Evolutionary conservation across 53 echinoderm and acorn worm genomes (phyloP), one percentile per base, ranked within the genome.

Genomic region (Zoroaster sp.): DNA sequence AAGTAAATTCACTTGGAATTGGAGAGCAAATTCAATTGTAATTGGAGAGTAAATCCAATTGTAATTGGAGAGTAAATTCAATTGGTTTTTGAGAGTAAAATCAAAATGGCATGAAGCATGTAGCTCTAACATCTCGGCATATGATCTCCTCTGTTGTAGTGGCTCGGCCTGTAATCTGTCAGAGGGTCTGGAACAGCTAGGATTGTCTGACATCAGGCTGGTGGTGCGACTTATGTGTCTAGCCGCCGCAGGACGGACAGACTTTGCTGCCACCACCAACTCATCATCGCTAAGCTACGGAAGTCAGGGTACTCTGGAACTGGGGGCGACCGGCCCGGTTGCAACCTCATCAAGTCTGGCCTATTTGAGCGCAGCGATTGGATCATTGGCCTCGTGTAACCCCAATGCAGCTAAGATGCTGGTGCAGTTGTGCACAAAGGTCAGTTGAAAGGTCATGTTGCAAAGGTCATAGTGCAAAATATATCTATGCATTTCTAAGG

Each of bases 361-460:
- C 0, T 99, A 96, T 69, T 79, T 99, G 25, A 99, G 99, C 88
- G 91, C 99, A 30, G 99, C 96, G 43, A 99, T 99, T 67, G 96
- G 93, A 10, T 92, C 96, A 0, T 45, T 99, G 69, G 96, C 88
- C 10, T 67, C 93, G 5, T 93, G 92, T 42, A 99, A 94, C 45
- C 99, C 96, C 3, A 86, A 83, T 23, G 96, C 99, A 1, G 96
- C 99, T 7, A 99, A 94, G 74, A 87, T 99, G 83, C 91, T 99
- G 40, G 92, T 99, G 23, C 99, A 99, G 69, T 83, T 99, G 4
- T 99, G 99, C 42, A 99, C 99, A 12, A 96, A 99, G 93, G 99
- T 99, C n/a, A n/a, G n/a, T n/a, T n/a, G n/a, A n/a, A n/a, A n/a
- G n/a, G n/a, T n/a, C n/a, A n/a, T n/a, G n/a, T n/a, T n/a, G n/a